phyloP scores from a whole-genome alignment of 2,113 vertebrate genomes.

The Psittacara wagleri region DNA sequence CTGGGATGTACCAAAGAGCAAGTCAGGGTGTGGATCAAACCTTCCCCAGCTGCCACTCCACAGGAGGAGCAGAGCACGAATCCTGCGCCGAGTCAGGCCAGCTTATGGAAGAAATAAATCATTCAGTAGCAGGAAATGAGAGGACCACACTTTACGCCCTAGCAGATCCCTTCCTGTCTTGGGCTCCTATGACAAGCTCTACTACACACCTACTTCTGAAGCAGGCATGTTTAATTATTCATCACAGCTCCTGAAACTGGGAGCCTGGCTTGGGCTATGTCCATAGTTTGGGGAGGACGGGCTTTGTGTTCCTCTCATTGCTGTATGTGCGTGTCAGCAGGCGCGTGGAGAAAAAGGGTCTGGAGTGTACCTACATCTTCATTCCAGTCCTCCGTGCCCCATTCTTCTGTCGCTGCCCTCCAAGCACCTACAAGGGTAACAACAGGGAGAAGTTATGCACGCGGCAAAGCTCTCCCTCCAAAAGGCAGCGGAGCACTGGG shows the following conservation, averaged over 20 bases:
- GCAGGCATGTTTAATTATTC: background rate
- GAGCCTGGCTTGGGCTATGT: background rate
- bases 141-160: background rate
- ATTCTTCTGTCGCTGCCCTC: slow-evolving; percentile 92
- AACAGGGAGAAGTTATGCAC: background rate
- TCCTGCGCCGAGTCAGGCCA: background rate
- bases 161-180: background rate
- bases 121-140: background rate
- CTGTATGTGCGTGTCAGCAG: background rate
- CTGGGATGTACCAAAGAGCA: background rate
- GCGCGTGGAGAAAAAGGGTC: background rate
- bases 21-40: background rate
- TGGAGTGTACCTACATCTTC: slow-evolving; percentile 88
- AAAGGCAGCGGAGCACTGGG: background rate
- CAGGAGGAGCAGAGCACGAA: accelerated
- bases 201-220: background rate
- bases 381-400: slow-evolving; percentile 99
- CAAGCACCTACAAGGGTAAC: slow-evolving; percentile 82
- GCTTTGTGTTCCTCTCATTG: background rate
- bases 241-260: background rate
- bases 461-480: background rate
- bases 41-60: background rate
- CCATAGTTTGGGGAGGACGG: background rate
- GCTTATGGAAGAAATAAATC: background rate
- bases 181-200: background rate